Base-by-base conservation (phyloP, 1,140 invertebrate species). In the Lepidotrigona ventralis region DNA sequence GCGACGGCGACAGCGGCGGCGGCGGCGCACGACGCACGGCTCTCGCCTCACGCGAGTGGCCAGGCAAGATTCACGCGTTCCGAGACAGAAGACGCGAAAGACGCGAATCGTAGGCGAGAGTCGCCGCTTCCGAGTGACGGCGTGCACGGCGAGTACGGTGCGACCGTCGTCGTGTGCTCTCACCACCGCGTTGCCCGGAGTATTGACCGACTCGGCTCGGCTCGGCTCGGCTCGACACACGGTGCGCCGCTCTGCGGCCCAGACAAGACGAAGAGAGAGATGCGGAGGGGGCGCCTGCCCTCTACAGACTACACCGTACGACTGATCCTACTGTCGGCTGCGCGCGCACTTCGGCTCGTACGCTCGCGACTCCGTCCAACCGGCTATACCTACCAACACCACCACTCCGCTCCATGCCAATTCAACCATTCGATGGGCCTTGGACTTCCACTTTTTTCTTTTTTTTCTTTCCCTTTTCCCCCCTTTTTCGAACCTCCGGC, bases 121-220 rank as follows among this genome's bases (percentile, higher is more conserved):
- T 85, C 64, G 66, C 64, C 64, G 58, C 79, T 79, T 64, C 83
- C 81, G 78, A 84, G 72, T 71, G 82, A 76, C 85, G 80, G 84
- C 86, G 79, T 85, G 87, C 66, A 80, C 83, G 39, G 39, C 39
- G 39, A 81, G 84, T 53, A 69, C 79, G 71, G 53, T 74, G 79
- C 79, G 85, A 87, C 56, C 88, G 86, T 87, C 79, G 81, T 89
- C 88, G 83, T 89, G 83, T 89, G 87, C 87, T 89, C 86, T 88
- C 89, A 81, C 90, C 90, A 83, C 82, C 88, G 89, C 89, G 90
- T 90, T 90, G 77, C 85, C 83, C 91, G 90, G 91, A 92, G 91
- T 92, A 92, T 92, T 92, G 91, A 92, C 91, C 91, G 91, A 91
- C 90, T 89, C 85, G 79, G 79, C 83, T 85, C 69, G 69, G 84